Conservation (phyloP, 2,888 invertebrate genomes). For the Neoascia interrupta region DNA sequence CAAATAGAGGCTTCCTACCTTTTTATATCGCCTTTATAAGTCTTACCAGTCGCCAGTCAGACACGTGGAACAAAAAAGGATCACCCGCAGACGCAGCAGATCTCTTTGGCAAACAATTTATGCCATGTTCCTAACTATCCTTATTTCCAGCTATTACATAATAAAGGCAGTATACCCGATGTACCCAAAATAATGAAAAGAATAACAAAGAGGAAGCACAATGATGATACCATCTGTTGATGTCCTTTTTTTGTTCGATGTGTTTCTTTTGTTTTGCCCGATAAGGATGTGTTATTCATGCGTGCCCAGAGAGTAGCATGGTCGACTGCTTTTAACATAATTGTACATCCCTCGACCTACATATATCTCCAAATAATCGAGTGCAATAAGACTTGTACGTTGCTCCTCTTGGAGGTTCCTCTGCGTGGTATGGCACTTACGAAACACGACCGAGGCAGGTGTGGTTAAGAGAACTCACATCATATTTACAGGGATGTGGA, state of each 20-base stretch:
- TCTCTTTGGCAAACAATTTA: conserved; percentile 26
- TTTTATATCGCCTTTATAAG: conserved; percentile 40
- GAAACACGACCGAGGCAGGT: conserved; percentile 50
- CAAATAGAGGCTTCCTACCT: conserved; percentile 54
- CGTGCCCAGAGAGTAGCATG: background rate
- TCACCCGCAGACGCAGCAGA: conserved; percentile 17
- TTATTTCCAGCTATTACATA: conserved; percentile 32
- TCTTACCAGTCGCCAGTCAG: conserved; percentile 22
- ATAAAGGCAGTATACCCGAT: background rate
- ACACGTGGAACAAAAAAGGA: conserved; percentile 46
- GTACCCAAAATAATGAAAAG: conserved; percentile 21
- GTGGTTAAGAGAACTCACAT: conserved; percentile 54
- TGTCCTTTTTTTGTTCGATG: conserved; percentile 30
- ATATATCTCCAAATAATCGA: background rate
- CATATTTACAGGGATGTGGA: conserved; percentile 34
- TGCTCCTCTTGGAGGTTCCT: conserved; percentile 26
- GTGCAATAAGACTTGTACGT: conserved; percentile 11
- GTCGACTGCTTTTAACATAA: background rate
- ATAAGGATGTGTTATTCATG: conserved; percentile 21
- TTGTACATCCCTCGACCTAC: background rate
- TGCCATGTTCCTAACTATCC: conserved; percentile 17
- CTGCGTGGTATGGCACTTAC: conserved; percentile 5
- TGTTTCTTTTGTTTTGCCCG: conserved; percentile 3
- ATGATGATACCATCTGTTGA: conserved; percentile 59
- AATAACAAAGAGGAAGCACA: conserved; percentile 16